A percentile compares a stretch with the other conserved stretches of the same genome.
These are phyloP conservation scores for Ectropis grisescens DNA, from an alignment of 1,140 invertebrate species.

Conservation along the genomic window DNA sequence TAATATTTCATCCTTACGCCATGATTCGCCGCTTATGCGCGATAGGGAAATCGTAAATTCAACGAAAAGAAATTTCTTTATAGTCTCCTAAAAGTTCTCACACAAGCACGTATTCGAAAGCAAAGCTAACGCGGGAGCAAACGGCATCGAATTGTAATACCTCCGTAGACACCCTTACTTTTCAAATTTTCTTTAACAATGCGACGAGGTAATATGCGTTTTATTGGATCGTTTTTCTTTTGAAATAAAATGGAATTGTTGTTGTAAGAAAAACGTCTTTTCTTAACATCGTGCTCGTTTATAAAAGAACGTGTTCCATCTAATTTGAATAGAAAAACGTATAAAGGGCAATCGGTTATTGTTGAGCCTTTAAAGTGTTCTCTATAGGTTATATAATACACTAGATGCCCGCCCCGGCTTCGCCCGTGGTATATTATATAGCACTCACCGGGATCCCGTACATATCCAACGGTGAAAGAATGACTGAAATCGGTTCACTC, in stretches of 20 bases:
- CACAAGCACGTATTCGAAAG: slow-evolving; percentile 36
- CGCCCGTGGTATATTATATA: too few species aligned
- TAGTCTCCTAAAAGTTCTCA: slow-evolving; percentile 37
- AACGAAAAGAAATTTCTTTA: slow-evolving; percentile 41
- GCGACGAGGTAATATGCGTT: slow-evolving; percentile 38
- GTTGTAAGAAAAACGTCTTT: slow-evolving; percentile 18
- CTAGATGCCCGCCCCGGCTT: too few species aligned
- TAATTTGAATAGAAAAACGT: too few species aligned
- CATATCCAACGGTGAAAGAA: too few species aligned
- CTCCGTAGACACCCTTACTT: slow-evolving; percentile 31
- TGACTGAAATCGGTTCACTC: too few species aligned
- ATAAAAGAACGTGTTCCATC: too few species aligned
- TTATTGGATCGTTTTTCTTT: slow-evolving; percentile 46
- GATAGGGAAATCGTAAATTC: slow-evolving; percentile 53
- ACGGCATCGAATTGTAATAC: slow-evolving; percentile 39
- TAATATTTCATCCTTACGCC: slow-evolving; percentile 41
- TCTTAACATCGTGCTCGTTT: too few species aligned
- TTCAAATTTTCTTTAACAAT: slow-evolving; percentile 50
- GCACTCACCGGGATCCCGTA: too few species aligned
- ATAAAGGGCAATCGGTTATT: too few species aligned
- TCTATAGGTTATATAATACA: too few species aligned
- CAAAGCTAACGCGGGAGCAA: slow-evolving; percentile 28
- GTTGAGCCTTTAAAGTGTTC: too few species aligned
- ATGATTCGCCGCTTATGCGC: slow-evolving; percentile 45
- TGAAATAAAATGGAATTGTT: slow-evolving; percentile 39